These are phyloP conservation scores for Scaptomyza hsui DNA, from an alignment of 1,140 invertebrate genomes.

Conservation along the genomic window DNA sequence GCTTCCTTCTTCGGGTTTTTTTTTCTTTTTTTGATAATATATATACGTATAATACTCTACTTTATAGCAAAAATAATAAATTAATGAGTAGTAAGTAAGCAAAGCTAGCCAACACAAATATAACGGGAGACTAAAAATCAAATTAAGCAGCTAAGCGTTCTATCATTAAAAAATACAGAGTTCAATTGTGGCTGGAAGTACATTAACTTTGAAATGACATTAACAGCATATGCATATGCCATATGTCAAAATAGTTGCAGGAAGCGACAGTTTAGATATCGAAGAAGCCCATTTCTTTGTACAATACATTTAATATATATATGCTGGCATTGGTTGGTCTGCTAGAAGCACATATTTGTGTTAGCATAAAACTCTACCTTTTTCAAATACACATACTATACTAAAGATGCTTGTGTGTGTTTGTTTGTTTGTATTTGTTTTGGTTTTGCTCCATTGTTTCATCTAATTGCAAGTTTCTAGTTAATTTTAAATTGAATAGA, in stretches of 20 bases:
- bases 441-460: conserved; percentile 64
- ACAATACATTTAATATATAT: conserved; percentile 48
- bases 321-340: conserved; percentile 27
- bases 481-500: conserved; percentile 63
- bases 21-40: conserved; percentile 20
- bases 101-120: conserved; percentile 52
- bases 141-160: conserved; percentile 60
- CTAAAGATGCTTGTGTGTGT: conserved; percentile 47
- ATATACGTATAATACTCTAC: conserved; percentile 55
- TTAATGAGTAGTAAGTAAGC: conserved; percentile 71
- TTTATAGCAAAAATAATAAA: conserved; percentile 70
- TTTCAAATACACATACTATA: conserved; percentile 17
- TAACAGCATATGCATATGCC: conserved; percentile 21
- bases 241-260: conserved; percentile 35
- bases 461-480: conserved; percentile 48
- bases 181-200: conserved; percentile 73
- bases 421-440: conserved; percentile 48
- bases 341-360: conserved; percentile 18
- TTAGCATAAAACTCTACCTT: conserved; percentile 17
- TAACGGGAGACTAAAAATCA: conserved; percentile 44
- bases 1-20: conserved; percentile 15
- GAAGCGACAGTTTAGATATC: conserved; percentile 19
- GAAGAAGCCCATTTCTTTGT: conserved; percentile 51
- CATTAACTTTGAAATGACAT: conserved; percentile 50
- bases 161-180: conserved; percentile 52